Evolutionary conservation across 2,888 invertebrate genomes (phyloP).

Genomic region (Nebria brevicollis): DNA sequence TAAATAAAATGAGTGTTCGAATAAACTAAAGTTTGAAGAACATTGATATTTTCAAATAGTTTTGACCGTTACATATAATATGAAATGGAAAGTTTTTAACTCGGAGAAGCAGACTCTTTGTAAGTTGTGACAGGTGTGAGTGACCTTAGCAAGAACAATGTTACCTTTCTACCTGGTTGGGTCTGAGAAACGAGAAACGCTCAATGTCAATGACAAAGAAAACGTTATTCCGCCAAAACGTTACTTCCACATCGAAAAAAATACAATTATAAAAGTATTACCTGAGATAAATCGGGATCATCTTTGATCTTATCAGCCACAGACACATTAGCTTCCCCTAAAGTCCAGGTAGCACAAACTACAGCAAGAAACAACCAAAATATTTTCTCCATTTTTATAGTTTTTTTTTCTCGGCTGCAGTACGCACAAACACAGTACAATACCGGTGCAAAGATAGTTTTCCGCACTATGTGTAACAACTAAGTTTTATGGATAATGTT

Average conservation of each 20-base stretch:
- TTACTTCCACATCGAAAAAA: not conserved
- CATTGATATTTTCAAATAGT: not conserved
- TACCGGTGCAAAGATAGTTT: not conserved
- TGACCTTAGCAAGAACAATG: constrained; percentile 45
- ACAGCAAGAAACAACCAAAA: constrained; percentile 6
- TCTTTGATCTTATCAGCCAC: constrained; percentile 72
- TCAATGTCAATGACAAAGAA: constrained; percentile 38
- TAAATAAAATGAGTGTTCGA: not conserved
- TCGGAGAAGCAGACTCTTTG: not conserved
- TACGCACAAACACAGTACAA: constrained; percentile 8
- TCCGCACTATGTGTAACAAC: constrained; percentile 4
- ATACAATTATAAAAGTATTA: constrained; percentile 56
- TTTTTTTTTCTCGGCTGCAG: not conserved
- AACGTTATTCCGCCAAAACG: not conserved
- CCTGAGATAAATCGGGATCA: constrained; percentile 76
- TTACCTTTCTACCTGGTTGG: constrained; percentile 45
- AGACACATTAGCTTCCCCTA: constrained; percentile 57
- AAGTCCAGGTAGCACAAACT: constrained; percentile 46
- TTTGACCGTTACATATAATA: not conserved
- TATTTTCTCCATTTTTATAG: constrained; percentile 5
- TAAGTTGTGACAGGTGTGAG: constrained; percentile 36
- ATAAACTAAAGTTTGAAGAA: not conserved
- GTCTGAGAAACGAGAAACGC: constrained; percentile 19
- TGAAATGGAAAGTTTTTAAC: not conserved
- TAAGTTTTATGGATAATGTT: not conserved